Base-by-base conservation (phyloP, 2,797 vertebrate species). In the Orientallactaga sibirica region DNA sequence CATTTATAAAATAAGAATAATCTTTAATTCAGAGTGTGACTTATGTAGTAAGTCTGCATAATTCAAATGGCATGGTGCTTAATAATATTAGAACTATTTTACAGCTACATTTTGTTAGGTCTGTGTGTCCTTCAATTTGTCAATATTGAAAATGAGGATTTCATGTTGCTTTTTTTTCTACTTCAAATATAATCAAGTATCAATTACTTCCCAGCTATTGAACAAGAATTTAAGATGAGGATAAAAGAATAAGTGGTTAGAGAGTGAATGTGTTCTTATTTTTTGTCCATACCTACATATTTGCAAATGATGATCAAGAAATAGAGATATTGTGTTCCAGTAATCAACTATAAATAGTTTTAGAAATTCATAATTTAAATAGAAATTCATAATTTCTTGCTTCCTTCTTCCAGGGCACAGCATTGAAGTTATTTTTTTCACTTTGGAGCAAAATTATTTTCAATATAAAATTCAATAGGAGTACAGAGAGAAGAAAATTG, bases 401-500 rank as follows among this genome's bases (percentile, higher is more conserved):
- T 90, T 80, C 9, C 43, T 58, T 29, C 27, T 8, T 22, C 82
- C 12, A 76, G 1, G 1, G 24, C 12, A 1, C 3, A 68, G 18
- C 5, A 2, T 25, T 74, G 24, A 25, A 24, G 5, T 25, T 62
- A 33, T 22, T 82, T 62, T 48, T 61, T 19, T 70, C 8, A 18
- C 11, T 82, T 43, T 87, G 58, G 3, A 87, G 20, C 4, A 75
- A 76, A 64, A 82, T 37, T 11, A 14, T 58, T 87, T 70, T 64
- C n/a, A 87, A 71, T 70, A 3, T 76, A 52, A 76, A 93, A 41
- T 9, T 22, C 10, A 52, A 70, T 70, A 5, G 4, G 15, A 74
- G 7, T 37, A 37, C 1, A 4, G 3, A 29, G 22, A 37, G 10
- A 16, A 7, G 3, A 79, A 61, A n/a, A 1, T 10, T 2, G 5